Base-by-base conservation (phyloP, 2,888 invertebrate species). In the Drosophila rubida region DNA sequence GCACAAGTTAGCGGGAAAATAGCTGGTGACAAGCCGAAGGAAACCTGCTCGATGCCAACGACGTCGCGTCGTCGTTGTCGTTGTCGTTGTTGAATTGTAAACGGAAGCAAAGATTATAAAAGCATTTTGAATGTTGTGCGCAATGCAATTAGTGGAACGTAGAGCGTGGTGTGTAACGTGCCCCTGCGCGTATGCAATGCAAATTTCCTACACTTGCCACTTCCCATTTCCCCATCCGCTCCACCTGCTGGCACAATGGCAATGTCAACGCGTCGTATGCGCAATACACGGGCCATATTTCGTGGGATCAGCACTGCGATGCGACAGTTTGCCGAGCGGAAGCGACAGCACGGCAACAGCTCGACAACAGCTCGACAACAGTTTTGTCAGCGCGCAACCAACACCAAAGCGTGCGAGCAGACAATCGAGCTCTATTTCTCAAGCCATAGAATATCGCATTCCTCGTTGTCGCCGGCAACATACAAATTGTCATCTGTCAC, bases 71-170 rank as follows among this genome's bases (percentile, higher is more conserved):
- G 23, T 37, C n/a, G 44, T 53, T 9, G 23, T 30, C 16, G 48
- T 45, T 27, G 68, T 35, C 13, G 50, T n/a, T 50, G 65, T 35
- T 66, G 69, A 62, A 77, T 71, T 75, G 71, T 80, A 61, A 78
- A 69, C 87, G 85, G 82, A 87, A 84, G 79, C 79, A 69, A 71
- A 81, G 82, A 87, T 82, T 82, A 78, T 81, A 81, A 84, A 78
- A 84, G 70, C 82, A 81, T 82, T 81, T 74, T 69, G 69, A 81
- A 71, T 84, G 76, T 60, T 69, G 55, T 67, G 60, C 69, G 69
- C 80, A 82, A 82, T 79, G 86, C 82, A 80, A 80, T 80, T 85
- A 80, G 80, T 66, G 59, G n/a, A 32, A 70, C 60, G 51, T 22
- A 42, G 25, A 37, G 39, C 41, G 27, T 41, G 27, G 14, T 22